A percentile compares a stretch with the other conserved stretches of the same genome.
phyloP scores from a whole-genome alignment of 2,797 vertebrate species.

The Centropyge bicolor region DNA sequence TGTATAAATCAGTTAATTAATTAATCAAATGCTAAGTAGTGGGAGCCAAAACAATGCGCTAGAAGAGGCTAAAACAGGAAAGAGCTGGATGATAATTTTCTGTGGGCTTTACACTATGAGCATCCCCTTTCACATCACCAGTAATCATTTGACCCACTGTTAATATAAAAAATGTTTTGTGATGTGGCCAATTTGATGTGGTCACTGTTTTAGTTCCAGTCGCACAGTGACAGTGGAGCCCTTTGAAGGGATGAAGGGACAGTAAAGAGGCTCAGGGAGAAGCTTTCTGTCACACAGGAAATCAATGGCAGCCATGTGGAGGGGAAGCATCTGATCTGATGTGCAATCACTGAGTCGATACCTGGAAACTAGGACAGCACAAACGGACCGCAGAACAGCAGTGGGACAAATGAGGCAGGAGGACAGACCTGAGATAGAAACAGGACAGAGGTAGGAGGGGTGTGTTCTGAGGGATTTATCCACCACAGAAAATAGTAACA shows the following conservation, averaged over 20 bases:
- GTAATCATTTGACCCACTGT: no score
- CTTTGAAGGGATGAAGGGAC: constrained; percentile 12
- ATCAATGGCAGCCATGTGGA: constrained; percentile 65
- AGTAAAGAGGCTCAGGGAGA: constrained; percentile 25
- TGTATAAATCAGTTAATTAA: no score
- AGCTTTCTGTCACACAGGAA: constrained; percentile 59
- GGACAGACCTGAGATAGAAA: neutral
- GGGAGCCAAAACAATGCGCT: neutral
- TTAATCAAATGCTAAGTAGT: no score
- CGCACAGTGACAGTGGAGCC: neutral
- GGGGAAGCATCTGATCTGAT: constrained; percentile 59
- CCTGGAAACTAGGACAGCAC: constrained; percentile 68
- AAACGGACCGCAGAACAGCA: neutral
- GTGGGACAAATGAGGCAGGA: neutral
- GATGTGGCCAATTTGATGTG: no score
- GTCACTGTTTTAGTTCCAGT: constrained; percentile 1
- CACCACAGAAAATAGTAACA: neutral
- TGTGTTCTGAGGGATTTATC: constrained; percentile 1
- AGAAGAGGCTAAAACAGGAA: neutral
- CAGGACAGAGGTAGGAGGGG: neutral
- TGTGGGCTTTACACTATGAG: neutral
- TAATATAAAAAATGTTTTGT: no score
- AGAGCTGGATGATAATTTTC: neutral
- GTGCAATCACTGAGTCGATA: constrained; percentile 65
- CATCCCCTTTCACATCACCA: neutral